Percentiles rank a stretch among this genome's conserved stretches.
Evolutionary conservation across 1,140 invertebrate species (phyloP).

Genomic region (Tenebrio molitor): DNA sequence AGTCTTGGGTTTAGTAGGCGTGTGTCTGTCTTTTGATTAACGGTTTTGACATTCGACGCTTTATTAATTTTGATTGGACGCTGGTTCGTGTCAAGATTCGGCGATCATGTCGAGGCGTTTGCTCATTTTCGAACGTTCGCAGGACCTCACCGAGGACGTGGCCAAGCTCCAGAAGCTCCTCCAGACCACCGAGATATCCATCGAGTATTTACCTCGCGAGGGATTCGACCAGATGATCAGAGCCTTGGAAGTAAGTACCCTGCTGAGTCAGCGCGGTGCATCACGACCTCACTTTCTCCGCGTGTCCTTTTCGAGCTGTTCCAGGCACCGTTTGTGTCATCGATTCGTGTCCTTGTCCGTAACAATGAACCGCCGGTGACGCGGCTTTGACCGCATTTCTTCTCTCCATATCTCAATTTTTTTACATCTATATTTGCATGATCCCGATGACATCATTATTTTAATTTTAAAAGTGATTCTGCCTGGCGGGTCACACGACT

Average conservation of each 20-base stretch:
- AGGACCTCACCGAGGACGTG: constrained; percentile 79
- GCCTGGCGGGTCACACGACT: constrained; percentile 3
- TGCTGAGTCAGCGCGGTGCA: neutral
- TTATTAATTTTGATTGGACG: constrained; percentile 21
- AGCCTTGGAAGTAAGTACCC: constrained; percentile 75
- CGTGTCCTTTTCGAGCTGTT: neutral
- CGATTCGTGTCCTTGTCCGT: constrained; percentile 11
- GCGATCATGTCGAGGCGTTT: neutral
- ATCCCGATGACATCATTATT: constrained; percentile 20
- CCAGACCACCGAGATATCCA: constrained; percentile 74
- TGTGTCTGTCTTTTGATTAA: too few species aligned
- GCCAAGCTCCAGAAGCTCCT: constrained; percentile 75
- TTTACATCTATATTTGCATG: neutral
- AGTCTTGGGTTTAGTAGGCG: too few species aligned
- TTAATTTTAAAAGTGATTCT: constrained; percentile 31
- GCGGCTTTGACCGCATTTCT: constrained; percentile 18
- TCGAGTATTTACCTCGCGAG: constrained; percentile 76
- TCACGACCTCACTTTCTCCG: constrained; percentile 7
- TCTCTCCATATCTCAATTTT: too few species aligned
- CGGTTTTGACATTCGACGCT: constrained; percentile 16
- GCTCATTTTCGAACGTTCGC: constrained; percentile 59
- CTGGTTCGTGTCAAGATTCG: constrained; percentile 23
- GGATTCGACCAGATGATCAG: constrained; percentile 78
- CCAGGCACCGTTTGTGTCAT: neutral
- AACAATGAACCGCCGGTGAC: constrained; percentile 15